These are phyloP conservation scores for Echeneis naucrates DNA, from an alignment of 2,797 vertebrate species.

Conservation along the genomic window DNA sequence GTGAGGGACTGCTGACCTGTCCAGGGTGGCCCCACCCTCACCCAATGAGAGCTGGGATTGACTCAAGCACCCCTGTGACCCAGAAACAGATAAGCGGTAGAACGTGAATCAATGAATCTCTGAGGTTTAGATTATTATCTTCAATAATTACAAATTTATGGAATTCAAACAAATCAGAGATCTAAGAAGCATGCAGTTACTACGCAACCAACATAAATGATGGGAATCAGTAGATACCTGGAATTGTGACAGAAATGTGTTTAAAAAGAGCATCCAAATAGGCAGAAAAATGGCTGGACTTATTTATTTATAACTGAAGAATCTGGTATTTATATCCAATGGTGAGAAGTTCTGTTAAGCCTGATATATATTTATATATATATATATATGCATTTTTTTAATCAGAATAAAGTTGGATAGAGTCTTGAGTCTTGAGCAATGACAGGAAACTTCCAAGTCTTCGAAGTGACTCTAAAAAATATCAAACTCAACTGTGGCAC, in stretches of 20 bases:
- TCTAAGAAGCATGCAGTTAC: background rate
- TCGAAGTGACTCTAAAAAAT: slow-evolving; percentile 29
- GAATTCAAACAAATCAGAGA: background rate
- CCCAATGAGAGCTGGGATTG: too few relatives aligned
- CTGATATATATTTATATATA: too few relatives aligned
- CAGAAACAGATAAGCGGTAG: too few relatives aligned
- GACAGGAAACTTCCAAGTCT: slow-evolving; percentile 7
- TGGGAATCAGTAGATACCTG: background rate
- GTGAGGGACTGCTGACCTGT: too few relatives aligned
- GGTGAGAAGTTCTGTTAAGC: background rate
- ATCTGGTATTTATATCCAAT: background rate
- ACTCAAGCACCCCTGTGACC: too few relatives aligned
- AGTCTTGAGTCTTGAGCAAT: background rate
- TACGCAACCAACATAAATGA: background rate
- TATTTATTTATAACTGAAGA: background rate
- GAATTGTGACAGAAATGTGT: background rate
- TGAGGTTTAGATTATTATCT: too few relatives aligned
- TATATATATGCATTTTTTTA: slow-evolving; percentile 18
- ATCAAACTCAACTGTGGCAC: slow-evolving; percentile 25
- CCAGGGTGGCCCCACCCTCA: too few relatives aligned
- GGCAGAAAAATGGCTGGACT: background rate
- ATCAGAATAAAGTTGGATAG: slow-evolving; percentile 8
- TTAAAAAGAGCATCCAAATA: background rate
- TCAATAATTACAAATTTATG: too few relatives aligned
- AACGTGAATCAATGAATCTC: too few relatives aligned